Percentiles rank a stretch among this genome's conserved stretches.
phyloP scores from a whole-genome alignment of 2,888 invertebrate species.

The Calliphora vomitoria region DNA sequence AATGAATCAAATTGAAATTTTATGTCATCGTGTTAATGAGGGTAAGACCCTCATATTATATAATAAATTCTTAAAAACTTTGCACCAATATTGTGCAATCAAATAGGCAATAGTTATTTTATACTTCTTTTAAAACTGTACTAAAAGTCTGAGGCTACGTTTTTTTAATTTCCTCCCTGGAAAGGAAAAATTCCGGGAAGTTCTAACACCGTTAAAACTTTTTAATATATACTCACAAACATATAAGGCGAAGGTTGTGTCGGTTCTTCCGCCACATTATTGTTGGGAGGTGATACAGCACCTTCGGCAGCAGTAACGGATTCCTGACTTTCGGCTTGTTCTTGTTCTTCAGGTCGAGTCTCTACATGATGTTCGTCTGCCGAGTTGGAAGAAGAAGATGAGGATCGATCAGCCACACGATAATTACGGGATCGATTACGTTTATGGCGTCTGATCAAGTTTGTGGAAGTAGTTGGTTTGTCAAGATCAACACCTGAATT shows the following conservation, averaged over 20 bases:
- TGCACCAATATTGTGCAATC: too few species aligned
- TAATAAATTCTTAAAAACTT: too few species aligned
- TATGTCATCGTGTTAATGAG: too few species aligned
- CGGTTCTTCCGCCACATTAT: not conserved
- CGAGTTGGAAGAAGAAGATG: conserved; percentile 58
- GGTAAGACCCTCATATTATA: too few species aligned
- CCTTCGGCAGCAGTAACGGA: not conserved
- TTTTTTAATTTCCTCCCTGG: too few species aligned
- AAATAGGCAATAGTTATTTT: too few species aligned
- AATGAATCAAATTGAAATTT: too few species aligned
- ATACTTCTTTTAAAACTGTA: too few species aligned
- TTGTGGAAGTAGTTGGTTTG: conserved; percentile 53
- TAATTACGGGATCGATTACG: conserved; percentile 67
- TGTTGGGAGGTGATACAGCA: conserved; percentile 11
- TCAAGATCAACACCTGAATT: not conserved
- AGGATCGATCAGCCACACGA: conserved; percentile 52
- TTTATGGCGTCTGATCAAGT: conserved; percentile 62
- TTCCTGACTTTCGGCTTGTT: conserved; percentile 26
- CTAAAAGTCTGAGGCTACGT: too few species aligned
- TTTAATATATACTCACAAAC: conserved; percentile 42
- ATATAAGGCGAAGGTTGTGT: conserved; percentile 46
- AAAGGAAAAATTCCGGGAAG: too few species aligned
- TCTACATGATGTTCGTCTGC: conserved; percentile 10
- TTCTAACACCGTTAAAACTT: too few species aligned
- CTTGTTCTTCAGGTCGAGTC: not conserved